Evolutionary conservation across 2,113 vertebrate species (phyloP).

Genomic region (Amia ocellicauda): DNA sequence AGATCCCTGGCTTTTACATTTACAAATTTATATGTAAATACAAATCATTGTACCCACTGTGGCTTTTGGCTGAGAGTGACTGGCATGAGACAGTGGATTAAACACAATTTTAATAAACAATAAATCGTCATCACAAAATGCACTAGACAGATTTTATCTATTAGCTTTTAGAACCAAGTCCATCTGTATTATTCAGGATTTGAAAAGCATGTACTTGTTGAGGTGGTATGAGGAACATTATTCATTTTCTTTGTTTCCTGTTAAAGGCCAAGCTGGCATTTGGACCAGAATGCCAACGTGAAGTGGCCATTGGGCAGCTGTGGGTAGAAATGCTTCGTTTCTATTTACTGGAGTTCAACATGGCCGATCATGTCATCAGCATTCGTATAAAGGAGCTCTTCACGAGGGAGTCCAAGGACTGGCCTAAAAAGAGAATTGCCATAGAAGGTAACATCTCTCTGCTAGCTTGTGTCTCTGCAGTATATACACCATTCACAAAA

Average conservation of each 20-base stretch:
- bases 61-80: too few species aligned
- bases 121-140: too few species aligned
- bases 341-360: slow-evolving; percentile 85
- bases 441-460: slow-evolving; percentile 81
- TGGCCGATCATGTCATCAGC: slow-evolving; percentile 80
- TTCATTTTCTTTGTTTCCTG: neutral
- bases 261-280: slow-evolving; percentile 75
- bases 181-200: neutral
- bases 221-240: too few species aligned
- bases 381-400: slow-evolving; percentile 75
- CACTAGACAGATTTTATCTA: too few species aligned
- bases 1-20: too few species aligned
- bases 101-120: too few species aligned
- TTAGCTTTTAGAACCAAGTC: too few species aligned
- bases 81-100: too few species aligned
- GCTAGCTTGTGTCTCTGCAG: too few species aligned
- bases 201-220: neutral
- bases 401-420: slow-evolving; percentile 85
- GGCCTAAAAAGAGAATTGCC: slow-evolving; percentile 91
- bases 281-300: slow-evolving; percentile 47
- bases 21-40: too few species aligned
- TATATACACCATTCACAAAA: too few species aligned
- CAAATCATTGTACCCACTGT: too few species aligned
- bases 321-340: slow-evolving; percentile 93
- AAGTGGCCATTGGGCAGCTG: slow-evolving; percentile 71